These are phyloP conservation scores for Artemisiospiza belli DNA, from an alignment of 2,113 vertebrate genomes.

Conservation along the genomic window DNA sequence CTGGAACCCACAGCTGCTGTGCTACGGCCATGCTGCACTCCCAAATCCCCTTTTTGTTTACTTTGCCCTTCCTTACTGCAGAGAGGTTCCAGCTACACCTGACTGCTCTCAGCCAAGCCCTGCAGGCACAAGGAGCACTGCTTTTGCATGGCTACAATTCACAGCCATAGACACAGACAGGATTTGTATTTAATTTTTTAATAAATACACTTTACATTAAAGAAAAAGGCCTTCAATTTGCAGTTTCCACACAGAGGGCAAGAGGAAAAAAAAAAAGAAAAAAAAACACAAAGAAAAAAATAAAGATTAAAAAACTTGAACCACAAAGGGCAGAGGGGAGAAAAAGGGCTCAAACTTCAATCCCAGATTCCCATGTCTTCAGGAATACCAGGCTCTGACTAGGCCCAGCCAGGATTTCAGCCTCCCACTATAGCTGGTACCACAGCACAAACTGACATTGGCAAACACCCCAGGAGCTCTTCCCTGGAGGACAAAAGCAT, in stretches of 20 bases:
- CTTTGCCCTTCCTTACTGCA: neutral
- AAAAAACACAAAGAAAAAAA: too few species aligned
- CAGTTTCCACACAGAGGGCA: slow-evolving; percentile 76
- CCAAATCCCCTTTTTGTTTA: neutral
- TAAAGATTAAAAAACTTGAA: slow-evolving; percentile 64
- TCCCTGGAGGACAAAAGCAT: slow-evolving; percentile 7
- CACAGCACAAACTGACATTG: neutral
- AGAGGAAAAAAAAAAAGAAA: neutral
- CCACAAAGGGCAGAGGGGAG: slow-evolving; percentile 69
- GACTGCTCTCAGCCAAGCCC: neutral
- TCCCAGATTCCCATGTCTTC: slow-evolving; percentile 53
- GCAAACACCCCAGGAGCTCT: neutral
- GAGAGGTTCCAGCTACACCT: neutral
- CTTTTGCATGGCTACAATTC: neutral
- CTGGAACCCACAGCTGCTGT: fast-evolving
- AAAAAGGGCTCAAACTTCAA: slow-evolving; percentile 66
- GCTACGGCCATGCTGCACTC: fast-evolving
- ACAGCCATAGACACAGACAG: slow-evolving; percentile 64
- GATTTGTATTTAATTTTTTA: slow-evolving; percentile 80
- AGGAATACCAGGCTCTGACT: slow-evolving; percentile 44
- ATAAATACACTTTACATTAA: slow-evolving; percentile 89
- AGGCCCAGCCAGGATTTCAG: slow-evolving; percentile 27
- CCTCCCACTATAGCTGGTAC: neutral
- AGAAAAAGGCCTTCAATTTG: slow-evolving; percentile 82
- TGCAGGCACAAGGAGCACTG: neutral